A percentile compares a stretch with the other conserved stretches of the same genome.
Evolutionary conservation across 1,140 invertebrate genomes (phyloP).

Genomic region (Trachymyrmex septentrionalis): DNA sequence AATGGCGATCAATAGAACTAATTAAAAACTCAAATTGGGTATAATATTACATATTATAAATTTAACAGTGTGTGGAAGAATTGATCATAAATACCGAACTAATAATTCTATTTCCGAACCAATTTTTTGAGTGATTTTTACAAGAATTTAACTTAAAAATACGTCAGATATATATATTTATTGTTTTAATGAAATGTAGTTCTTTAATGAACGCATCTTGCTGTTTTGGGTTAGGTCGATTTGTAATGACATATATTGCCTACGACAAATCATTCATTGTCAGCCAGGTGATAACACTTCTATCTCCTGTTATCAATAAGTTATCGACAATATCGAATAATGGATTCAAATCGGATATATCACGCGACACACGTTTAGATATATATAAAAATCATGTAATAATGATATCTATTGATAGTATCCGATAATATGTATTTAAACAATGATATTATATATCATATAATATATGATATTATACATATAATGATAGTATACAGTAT

Average conservation of each 20-base stretch:
- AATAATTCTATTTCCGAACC: no score
- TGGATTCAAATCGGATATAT: neutral
- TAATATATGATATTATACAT: no score
- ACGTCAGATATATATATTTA: neutral
- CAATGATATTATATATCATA: no score
- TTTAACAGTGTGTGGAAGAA: no score
- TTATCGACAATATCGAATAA: neutral
- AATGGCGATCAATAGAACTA: no score
- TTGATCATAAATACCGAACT: no score
- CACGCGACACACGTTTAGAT: neutral
- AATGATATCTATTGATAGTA: neutral
- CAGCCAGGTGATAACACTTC: constrained; percentile 27
- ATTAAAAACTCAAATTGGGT: no score
- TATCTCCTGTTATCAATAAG: constrained; percentile 33
- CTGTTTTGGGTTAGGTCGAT: neutral
- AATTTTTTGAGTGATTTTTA: neutral
- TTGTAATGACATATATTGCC: neutral
- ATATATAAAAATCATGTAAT: neutral
- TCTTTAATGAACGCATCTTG: neutral
- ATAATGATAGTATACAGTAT: neutral
- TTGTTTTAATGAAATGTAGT: constrained; percentile 10
- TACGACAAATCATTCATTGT: neutral
- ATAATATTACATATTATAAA: no score
- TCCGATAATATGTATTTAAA: no score
- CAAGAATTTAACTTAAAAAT: neutral